Evolutionary conservation across 2,888 invertebrate species (phyloP), one percentile per base, ranked within the genome.

Genomic region (Drepana falcataria): DNA sequence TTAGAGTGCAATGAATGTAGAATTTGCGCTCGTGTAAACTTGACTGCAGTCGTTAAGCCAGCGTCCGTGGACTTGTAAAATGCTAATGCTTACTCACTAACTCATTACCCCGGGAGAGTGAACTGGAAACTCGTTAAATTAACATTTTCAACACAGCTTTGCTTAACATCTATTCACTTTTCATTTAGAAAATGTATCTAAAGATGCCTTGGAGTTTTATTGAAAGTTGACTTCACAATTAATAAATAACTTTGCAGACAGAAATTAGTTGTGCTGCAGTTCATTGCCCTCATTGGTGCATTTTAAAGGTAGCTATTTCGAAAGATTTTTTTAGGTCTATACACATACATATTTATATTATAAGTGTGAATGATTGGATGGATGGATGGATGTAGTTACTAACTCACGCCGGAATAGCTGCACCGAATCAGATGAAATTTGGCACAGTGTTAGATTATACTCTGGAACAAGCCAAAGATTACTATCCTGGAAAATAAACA

Each of bases 31-130:
- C 54, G 57, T 59, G 59, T 59, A 35, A 9, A 33, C 47, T 35
- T 35, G 47, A 55, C 48, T 52, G 60, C 55, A 53, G 53, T 48
- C 52, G 53, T 56, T 52, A 52, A 56, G 52, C 49, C 55, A 37
- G 5, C 37, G 37, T 37, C 37, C 54, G 54, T 48, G 54, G 55
- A 53, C 66, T 63, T 66, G 68, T 74, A 71, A 75, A 74, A 80
- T 81, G 79, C 67, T 71, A 80, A 81, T 80, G 59, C 64, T 61
- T 55, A 55, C 55, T 61, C 56, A 64, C 44, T 44, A 9, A 44
- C 64, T 56, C 67, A 68, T 77, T 71, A 71, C 56, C 64, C 59
- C 61, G 63, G 58, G 59, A 53, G 55, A 58, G 66, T 63, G 63
- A 73, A 64, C 60, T 57, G 58, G 49, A 58, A 64, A 64, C 41